phyloP scores from a whole-genome alignment of 2,888 invertebrate genomes.

The Drepana falcataria region DNA sequence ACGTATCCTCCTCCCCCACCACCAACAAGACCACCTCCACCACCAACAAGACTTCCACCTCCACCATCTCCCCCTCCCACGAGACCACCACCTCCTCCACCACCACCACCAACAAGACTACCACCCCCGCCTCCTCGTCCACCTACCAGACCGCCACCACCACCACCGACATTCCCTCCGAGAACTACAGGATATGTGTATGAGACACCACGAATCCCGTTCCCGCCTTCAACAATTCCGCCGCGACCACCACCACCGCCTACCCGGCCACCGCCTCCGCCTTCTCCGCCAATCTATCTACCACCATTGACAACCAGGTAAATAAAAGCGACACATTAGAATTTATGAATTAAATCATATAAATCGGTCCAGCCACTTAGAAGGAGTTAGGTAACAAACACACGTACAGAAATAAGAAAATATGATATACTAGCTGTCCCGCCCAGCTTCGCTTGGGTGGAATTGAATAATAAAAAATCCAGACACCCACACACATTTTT shows the following conservation, averaged over 20 bases:
- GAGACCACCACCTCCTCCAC: conserved; percentile 12
- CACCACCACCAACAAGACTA: conserved; percentile 12
- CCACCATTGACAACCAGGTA: conserved; percentile 17
- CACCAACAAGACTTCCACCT: conserved; percentile 5
- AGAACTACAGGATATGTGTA: conserved; percentile 5
- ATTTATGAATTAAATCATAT: not conserved
- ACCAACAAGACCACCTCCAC: conserved; percentile 17
- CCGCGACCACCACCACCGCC: conserved; percentile 3
- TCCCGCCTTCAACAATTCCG: not conserved
- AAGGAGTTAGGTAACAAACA: no score
- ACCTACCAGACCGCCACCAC: conserved; percentile 10
- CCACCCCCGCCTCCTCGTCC: conserved; percentile 20
- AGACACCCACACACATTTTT: no score
- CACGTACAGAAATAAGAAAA: no score
- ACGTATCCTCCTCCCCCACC: conserved; percentile 13
- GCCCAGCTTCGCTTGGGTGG: no score
- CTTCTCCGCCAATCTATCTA: conserved; percentile 18
- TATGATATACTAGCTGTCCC: no score
- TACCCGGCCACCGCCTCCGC: conserved; percentile 14
- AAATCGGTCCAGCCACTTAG: no score
- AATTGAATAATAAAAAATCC: no score
- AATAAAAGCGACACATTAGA: not conserved
- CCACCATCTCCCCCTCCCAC: conserved; percentile 7
- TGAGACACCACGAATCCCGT: conserved; percentile 4
- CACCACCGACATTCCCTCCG: conserved; percentile 7